Evolutionary conservation across 1,140 invertebrate genomes (phyloP).

Genomic region (Apis cerana): DNA sequence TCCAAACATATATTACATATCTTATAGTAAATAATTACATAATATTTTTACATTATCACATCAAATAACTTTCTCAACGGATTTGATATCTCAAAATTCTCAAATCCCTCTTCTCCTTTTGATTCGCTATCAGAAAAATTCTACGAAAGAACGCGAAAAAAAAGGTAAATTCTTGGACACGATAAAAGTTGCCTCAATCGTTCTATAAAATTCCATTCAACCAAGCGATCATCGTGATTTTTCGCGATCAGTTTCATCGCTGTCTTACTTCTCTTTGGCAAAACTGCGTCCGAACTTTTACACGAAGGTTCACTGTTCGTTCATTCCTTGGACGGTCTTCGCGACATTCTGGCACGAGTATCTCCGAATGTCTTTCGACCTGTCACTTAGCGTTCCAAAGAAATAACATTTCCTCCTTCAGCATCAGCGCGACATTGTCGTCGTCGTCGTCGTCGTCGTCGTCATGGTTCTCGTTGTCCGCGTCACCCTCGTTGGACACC

Average conservation of each 20-base stretch:
- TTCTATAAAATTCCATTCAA: background rate
- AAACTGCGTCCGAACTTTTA: slow-evolving; percentile 38
- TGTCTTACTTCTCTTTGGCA: background rate
- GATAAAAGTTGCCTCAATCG: background rate
- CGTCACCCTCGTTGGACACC: slow-evolving; percentile 6
- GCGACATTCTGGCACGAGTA: slow-evolving; percentile 58
- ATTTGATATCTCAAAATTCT: background rate
- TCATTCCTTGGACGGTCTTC: slow-evolving; percentile 24
- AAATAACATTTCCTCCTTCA: slow-evolving; percentile 64
- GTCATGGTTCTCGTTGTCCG: slow-evolving; percentile 24
- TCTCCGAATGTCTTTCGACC: slow-evolving; percentile 66
- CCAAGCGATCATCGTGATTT: slow-evolving; percentile 9
- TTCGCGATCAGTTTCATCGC: slow-evolving; percentile 2
- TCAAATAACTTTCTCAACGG: too few relatives aligned
- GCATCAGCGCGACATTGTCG: slow-evolving; percentile 56
- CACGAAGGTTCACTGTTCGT: slow-evolving; percentile 37
- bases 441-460: slow-evolving; percentile 62
- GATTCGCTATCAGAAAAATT: background rate
- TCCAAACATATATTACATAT: too few relatives aligned
- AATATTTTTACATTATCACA: too few relatives aligned
- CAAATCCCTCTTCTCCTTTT: too few relatives aligned
- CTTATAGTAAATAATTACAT: too few relatives aligned
- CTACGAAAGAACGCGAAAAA: background rate
- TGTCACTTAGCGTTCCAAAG: slow-evolving; percentile 73
- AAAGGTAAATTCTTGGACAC: background rate